phyloP scores from a whole-genome alignment of 2,888 invertebrate species.

The Platycheirus albimanus region DNA sequence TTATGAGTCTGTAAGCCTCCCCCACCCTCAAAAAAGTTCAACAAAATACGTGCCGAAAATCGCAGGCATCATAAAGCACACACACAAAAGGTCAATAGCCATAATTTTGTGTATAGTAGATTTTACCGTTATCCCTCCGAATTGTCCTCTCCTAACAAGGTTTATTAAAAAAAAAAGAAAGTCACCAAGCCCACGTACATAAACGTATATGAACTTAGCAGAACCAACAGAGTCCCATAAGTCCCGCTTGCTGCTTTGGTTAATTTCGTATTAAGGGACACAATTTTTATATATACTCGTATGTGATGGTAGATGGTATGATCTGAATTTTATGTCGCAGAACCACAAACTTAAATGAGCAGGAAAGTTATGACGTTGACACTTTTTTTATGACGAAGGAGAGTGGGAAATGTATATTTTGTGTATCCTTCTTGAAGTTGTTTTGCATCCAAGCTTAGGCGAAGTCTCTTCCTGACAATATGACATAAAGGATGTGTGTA shows the following conservation, averaged over 20 bases:
- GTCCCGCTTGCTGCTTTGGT: slow-evolving; percentile 42
- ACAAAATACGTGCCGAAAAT: background rate
- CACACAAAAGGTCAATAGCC: slow-evolving; percentile 38
- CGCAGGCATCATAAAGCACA: slow-evolving; percentile 15
- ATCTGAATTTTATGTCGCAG: slow-evolving; percentile 65
- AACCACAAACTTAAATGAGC: slow-evolving; percentile 73
- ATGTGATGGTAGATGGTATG: no score
- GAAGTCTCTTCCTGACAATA: slow-evolving; percentile 38
- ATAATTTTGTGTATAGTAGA: slow-evolving; percentile 6
- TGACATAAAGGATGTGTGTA: slow-evolving; percentile 64
- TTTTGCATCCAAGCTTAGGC: slow-evolving; percentile 25
- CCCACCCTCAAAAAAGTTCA: background rate
- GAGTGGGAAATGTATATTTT: background rate
- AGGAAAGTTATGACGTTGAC: slow-evolving; percentile 71
- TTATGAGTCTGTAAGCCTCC: background rate
- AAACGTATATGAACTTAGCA: slow-evolving; percentile 53
- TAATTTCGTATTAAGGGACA: slow-evolving; percentile 70
- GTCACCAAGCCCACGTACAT: slow-evolving; percentile 50
- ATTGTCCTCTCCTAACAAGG: slow-evolving; percentile 1
- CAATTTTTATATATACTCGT: slow-evolving; percentile 61
- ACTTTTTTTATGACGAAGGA: slow-evolving; percentile 38
- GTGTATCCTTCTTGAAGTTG: slow-evolving; percentile 17
- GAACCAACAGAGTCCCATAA: slow-evolving; percentile 25
- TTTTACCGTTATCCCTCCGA: slow-evolving; percentile 1
- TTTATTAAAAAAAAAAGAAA: no score